phyloP scores from a whole-genome alignment of 2,113 vertebrate species.

The Pteronura brasiliensis region DNA sequence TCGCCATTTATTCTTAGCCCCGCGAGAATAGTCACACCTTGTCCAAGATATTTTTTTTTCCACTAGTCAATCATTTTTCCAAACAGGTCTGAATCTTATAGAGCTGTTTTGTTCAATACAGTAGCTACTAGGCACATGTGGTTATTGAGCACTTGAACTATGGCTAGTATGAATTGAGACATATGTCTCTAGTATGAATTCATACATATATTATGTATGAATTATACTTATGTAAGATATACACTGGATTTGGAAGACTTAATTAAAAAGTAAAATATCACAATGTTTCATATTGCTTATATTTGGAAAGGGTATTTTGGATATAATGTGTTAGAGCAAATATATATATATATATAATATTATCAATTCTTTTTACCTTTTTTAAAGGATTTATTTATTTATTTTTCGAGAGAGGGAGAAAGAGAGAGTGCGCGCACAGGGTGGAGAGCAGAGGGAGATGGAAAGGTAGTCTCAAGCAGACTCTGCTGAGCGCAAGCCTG shows the following conservation, averaged over 20 bases:
- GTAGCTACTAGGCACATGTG: background rate
- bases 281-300: background rate
- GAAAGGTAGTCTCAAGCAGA: background rate
- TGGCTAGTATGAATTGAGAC: background rate
- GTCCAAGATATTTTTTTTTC: background rate
- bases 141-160: background rate
- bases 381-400: background rate
- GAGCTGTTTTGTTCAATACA: background rate
- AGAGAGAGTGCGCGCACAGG: rapidly evolving
- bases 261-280: background rate
- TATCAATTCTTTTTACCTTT: background rate
- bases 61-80: background rate
- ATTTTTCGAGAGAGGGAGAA: background rate
- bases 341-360: background rate
- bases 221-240: background rate
- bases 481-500: background rate
- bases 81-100: constrained; percentile 12
- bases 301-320: background rate
- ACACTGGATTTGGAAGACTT: background rate
- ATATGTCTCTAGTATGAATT: no score
- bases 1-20: background rate
- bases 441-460: background rate
- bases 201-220: background rate
- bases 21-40: background rate
- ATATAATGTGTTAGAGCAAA: background rate